Evolutionary conservation across 53 echinoderm and acorn worm genomes (phyloP).

Genomic region (Glandiceps talaboti): DNA sequence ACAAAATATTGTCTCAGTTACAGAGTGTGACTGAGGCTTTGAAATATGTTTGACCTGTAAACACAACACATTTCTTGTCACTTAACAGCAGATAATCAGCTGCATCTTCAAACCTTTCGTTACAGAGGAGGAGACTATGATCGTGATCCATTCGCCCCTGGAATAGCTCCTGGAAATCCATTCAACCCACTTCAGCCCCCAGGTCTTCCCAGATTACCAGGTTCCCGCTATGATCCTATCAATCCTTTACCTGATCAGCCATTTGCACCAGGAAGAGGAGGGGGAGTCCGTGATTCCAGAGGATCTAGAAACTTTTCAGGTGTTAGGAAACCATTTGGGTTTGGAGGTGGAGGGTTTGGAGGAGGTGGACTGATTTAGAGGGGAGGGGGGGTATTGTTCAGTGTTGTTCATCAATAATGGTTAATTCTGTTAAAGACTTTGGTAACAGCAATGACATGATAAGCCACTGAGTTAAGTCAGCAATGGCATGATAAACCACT

Average conservation of each 20-base stretch:
- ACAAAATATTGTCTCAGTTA: no score
- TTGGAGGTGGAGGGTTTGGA: not conserved
- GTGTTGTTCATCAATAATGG: no score
- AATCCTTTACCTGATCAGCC: constrained; percentile 9
- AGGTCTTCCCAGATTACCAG: constrained; percentile 13
- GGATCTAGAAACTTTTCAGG: not conserved
- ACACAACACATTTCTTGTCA: no score
- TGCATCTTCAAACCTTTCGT: no score
- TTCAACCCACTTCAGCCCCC: not conserved
- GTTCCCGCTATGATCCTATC: constrained; percentile 7
- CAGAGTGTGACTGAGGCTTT: no score
- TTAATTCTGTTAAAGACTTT: no score
- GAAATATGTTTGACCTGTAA: no score
- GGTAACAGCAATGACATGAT: no score
- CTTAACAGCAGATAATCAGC: no score
- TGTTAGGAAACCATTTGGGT: not conserved
- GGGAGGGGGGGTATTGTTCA: no score
- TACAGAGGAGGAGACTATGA: constrained; percentile 87
- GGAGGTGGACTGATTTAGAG: not conserved
- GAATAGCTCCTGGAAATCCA: not conserved
- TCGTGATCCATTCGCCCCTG: constrained; percentile 49
- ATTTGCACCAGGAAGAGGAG: constrained; percentile 27
- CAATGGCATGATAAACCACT: no score
- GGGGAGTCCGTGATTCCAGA: constrained; percentile 31
- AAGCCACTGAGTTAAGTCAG: no score